Evolutionary conservation across 1,140 invertebrate genomes (phyloP), one percentile per base, ranked within the genome.

Genomic region (Homalodisca vitripennis): DNA sequence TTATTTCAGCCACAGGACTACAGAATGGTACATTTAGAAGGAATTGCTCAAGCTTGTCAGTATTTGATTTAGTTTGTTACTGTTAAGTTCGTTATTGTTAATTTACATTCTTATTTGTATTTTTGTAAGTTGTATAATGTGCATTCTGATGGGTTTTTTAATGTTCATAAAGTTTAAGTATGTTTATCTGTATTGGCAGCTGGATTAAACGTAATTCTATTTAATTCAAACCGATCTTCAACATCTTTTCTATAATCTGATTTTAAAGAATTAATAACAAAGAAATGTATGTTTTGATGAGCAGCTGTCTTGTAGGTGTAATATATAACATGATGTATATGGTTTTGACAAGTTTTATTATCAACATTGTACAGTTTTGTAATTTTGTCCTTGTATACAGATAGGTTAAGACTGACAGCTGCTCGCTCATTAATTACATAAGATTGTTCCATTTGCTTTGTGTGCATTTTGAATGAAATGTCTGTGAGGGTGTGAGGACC

Each of bases 331-430:
- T 6, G 14, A 26, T 60, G 55, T 60, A 60, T 26, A 60, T 60
- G 55, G 29, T 60, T 41, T 41, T 41, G 34, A 41, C 6, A 60
- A 6, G 55, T 13, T 60, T 60, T 60, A 60, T 24, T 60, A 6
- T 41, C 6, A 17, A 41, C 17, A 60, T 60, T 60, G 55, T 60
- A 60, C 55, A 60, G 55, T 60, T 60, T 60, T 60, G 55, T 60
- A 60, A 60, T 60, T 26, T 60, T 60, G 55, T 60, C 55, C 55
- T 22, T 60, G 55, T 60, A 60, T 60, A 60, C 55, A 60, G 48
- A 14, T 12, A 17, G 3, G 20, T 22, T 60, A 27, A 30, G 22
- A 27, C 6, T 17, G 34, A 6, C 6, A 41, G 34, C 17, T 17
- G 34, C 6, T 41, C 34, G 34, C 17, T 10, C 17, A 6, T 6